phyloP scores from a whole-genome alignment of 2,888 invertebrate genomes.

The Achlya flavicornis region DNA sequence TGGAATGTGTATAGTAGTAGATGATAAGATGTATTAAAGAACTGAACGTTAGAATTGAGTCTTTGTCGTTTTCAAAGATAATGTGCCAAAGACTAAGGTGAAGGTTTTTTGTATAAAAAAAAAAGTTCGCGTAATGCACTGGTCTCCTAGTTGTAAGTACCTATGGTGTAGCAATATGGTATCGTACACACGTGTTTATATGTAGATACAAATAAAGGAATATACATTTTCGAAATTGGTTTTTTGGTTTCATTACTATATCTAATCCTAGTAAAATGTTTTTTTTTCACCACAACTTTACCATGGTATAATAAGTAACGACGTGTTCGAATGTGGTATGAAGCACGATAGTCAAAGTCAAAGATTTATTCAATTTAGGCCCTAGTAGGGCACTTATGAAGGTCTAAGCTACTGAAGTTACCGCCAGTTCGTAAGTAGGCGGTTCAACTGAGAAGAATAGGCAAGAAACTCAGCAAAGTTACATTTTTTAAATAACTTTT shows the following conservation, averaged over 20 bases:
- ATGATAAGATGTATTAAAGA: slow-evolving; percentile 59
- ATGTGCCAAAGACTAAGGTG: slow-evolving; percentile 82
- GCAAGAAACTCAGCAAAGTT: too few relatives aligned
- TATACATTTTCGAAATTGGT: slow-evolving; percentile 68
- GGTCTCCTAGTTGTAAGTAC: slow-evolving; percentile 73
- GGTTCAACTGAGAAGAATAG: too few relatives aligned
- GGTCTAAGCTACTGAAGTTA: too few relatives aligned
- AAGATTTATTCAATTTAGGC: too few relatives aligned
- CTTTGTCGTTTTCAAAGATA: slow-evolving; percentile 81
- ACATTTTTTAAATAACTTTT: too few relatives aligned
- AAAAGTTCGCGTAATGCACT: slow-evolving; percentile 72
- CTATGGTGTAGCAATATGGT: slow-evolving; percentile 72
- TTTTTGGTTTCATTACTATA: slow-evolving; percentile 22
- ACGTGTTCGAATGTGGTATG: too few relatives aligned
- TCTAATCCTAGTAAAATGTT: background rate
- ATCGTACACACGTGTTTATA: slow-evolving; percentile 79
- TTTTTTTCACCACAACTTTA: background rate
- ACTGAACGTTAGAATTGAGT: slow-evolving; percentile 74
- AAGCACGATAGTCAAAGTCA: too few relatives aligned
- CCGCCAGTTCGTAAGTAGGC: too few relatives aligned
- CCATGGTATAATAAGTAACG: background rate
- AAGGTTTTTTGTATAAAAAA: slow-evolving; percentile 63
- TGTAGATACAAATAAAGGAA: slow-evolving; percentile 78
- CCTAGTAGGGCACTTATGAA: too few relatives aligned
- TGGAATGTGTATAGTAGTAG: slow-evolving; percentile 61